Evolutionary conservation across 1,140 invertebrate genomes (phyloP), one percentile per base, ranked within the genome.

Genomic region (Lasioglossum albipes): DNA sequence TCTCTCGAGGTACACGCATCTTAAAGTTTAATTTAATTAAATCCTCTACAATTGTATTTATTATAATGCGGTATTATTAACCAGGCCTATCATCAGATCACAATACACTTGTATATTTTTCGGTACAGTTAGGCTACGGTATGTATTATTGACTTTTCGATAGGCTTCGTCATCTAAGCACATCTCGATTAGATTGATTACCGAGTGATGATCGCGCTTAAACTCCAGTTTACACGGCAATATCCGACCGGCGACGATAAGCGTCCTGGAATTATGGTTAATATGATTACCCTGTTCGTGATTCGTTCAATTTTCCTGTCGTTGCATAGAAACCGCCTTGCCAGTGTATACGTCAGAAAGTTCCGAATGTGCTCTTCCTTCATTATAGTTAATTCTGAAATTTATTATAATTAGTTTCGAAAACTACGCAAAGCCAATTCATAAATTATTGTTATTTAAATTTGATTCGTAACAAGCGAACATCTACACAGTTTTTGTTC

Each of bases 141-240:
- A 66, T 67, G 77, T 68, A 64, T 81, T 79, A 79, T 84, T 82
- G 85, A 84, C 80, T 82, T 80, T 79, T 80, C 54, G 67, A 59
- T 10, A 22, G 10, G 18, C 27, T 59, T 31, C 49, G 61, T 78
- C 54, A 70, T 82, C 75, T 64, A 54, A 57, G 10, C 52, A 75
- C 81, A 73, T 86, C 72, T 81, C 77, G 81, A 87, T 85, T 84
- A 84, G 68, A 87, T 86, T 84, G 79, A 88, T 87, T 79, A 80
- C 49, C 31, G 16, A 61, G 13, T 59, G 70, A 85, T 77, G 84
- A 85, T 84, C 83, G 57, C 42, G 71, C 49, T 62, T 57, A 72
- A 78, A 66, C 71, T 78, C 13, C 7, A 67, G 76, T 79, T 83
- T 83, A 71, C 81, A 71, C 52, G 54, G 36, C 42, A 68, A 79